Base-by-base conservation (phyloP, 1,140 invertebrate genomes). In the Forficula auricularia region DNA sequence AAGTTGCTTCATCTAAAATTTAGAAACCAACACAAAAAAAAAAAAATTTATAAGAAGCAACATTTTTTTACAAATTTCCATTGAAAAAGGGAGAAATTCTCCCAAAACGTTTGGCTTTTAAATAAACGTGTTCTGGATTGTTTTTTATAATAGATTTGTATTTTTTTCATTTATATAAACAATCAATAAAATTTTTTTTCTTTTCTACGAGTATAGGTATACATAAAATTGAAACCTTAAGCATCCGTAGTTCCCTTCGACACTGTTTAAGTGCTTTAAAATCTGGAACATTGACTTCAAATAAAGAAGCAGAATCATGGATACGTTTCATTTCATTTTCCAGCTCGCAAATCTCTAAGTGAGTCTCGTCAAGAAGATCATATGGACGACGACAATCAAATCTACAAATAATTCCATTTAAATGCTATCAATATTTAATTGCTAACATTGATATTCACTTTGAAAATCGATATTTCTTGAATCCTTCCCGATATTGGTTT, bases 231-330 rank as follows among this genome's bases (percentile, higher is more conserved):
- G 14, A 43, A 63, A 82, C 79, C 69, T 94, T 94, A 1, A 94
- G 61, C 70, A 94, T 77, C 50, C 73, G 72, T 37, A 95, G 65
- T 61, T 97, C 92, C 56, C 82, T 86, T 48, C 88, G 70, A 54
- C 89, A 95, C 59, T 89, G 83, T 54, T 82, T 88, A 13, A 96
- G 59, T 36, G 86, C 67, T 57, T 92, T 94, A 57, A 94, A 95
- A 58, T 95, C 89, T 1, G 88, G 84, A 22, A 92, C 79, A 49
- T 75, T 82, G 0, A 96, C 88, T 66, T 97, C 92, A 66, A 97
- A 96, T 10, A 97, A 63, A 1, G 79, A 80, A 2, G 89, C 89
- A 8, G 88, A 89, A 43, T 86, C 78, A 54, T 89, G 77, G 48
- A 96, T 80, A 16, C 75, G 68, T 34, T 66, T 65, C 82, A 96